Conservation (phyloP, 1,140 invertebrate species). For the Hyposmocoma kahamanoa region DNA sequence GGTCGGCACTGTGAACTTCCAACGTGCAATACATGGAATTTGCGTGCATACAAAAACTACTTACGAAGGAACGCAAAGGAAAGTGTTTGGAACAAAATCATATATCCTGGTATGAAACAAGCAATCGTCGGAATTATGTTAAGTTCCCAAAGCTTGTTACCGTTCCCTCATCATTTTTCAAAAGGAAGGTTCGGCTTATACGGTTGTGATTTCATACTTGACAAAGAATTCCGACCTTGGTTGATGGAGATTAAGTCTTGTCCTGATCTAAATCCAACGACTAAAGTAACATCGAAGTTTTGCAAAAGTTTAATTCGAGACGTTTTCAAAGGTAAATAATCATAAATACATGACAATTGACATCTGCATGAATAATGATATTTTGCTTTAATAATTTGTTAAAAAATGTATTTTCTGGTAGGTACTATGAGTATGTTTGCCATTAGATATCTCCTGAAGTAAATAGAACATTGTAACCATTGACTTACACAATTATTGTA, state of each 20-base stretch:
- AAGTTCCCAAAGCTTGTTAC: conserved; percentile 83
- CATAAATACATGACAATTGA: no score
- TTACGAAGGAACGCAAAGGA: conserved; percentile 67
- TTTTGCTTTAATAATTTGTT: no score
- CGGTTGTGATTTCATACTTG: conserved; percentile 93
- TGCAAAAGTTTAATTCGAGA: conserved; percentile 89
- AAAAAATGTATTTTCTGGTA: no score
- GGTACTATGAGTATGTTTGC: no score
- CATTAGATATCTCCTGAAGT: no score
- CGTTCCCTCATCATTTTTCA: no score
- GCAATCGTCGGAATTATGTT: conserved; percentile 87
- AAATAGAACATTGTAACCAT: no score
- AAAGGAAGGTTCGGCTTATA: conserved; percentile 92
- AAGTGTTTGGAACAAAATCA: conserved; percentile 77
- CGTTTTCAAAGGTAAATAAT: conserved; percentile 89
- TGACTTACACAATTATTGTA: no score
- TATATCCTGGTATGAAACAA: conserved; percentile 91
- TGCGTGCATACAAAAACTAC: conserved; percentile 82
- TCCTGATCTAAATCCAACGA: conserved; percentile 88
- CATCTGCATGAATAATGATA: no score
- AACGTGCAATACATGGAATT: conserved; percentile 90
- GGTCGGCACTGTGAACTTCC: conserved; percentile 80
- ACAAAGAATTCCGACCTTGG: conserved; percentile 90
- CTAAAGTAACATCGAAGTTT: conserved; percentile 86
- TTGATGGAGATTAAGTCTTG: conserved; percentile 95